Evolutionary conservation across 1,140 invertebrate species (phyloP).

Genomic region (Neocloeon triangulifer): DNA sequence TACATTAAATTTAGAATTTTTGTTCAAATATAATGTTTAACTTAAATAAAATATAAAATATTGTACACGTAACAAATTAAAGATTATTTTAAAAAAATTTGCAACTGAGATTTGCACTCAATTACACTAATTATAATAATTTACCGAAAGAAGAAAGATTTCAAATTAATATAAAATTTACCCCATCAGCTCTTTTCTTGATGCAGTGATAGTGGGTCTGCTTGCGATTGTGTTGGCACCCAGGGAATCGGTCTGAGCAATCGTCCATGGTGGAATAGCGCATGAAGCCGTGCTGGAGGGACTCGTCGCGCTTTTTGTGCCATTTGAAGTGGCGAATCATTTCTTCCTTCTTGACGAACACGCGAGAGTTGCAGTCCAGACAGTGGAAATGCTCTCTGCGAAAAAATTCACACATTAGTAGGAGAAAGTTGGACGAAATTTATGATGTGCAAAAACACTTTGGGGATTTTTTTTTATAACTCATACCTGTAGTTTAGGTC

Average conservation of each 20-base stretch:
- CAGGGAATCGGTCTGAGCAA: slow-evolving; percentile 53
- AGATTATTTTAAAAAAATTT: no score
- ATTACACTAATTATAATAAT: neutral
- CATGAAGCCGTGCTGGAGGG: slow-evolving; percentile 89
- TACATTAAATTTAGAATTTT: no score
- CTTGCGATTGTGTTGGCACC: slow-evolving; percentile 84
- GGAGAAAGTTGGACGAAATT: neutral
- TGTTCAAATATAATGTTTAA: no score
- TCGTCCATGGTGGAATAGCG: slow-evolving; percentile 80
- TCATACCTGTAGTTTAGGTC: slow-evolving; percentile 45
- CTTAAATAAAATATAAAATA: no score
- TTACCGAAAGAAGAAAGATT: neutral
- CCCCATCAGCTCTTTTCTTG: slow-evolving; percentile 45
- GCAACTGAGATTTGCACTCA: neutral
- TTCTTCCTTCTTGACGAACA: slow-evolving; percentile 94
- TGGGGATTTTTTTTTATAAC: no score
- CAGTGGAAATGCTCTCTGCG: slow-evolving; percentile 88
- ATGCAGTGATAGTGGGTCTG: slow-evolving; percentile 98
- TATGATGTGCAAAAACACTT: neutral
- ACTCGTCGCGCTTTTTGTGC: slow-evolving; percentile 97
- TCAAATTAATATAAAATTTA: no score
- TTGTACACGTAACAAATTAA: no score
- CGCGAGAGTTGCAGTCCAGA: slow-evolving; percentile 65
- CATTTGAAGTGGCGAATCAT: slow-evolving; percentile 98
- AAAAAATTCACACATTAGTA: slow-evolving; percentile 7